Conservation (phyloP, 2,888 invertebrate species). For the Galeruca laticollis region DNA sequence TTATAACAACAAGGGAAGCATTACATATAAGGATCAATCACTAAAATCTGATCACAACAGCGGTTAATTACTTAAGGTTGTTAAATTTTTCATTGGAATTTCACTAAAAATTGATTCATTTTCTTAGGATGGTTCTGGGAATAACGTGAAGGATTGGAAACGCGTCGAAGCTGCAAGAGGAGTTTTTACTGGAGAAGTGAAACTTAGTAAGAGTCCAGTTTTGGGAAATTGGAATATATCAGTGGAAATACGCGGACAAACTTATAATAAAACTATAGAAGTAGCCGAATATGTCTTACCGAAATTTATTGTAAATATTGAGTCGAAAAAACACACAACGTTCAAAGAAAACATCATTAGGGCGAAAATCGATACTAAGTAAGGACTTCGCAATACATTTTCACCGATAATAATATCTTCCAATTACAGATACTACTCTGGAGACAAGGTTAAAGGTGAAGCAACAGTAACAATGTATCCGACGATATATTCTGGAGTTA, state of each 20-base stretch:
- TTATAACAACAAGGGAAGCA: too few relatives aligned
- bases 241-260: slow-evolving; percentile 71
- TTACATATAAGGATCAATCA: too few relatives aligned
- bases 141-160: slow-evolving; percentile 86
- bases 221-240: slow-evolving; percentile 90
- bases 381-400: slow-evolving; percentile 60
- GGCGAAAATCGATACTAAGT: slow-evolving; percentile 87
- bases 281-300: slow-evolving; percentile 94
- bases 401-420: not conserved
- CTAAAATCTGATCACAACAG: too few relatives aligned
- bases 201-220: slow-evolving; percentile 84
- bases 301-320: slow-evolving; percentile 90
- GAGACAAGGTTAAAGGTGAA: slow-evolving; percentile 88
- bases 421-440: slow-evolving; percentile 66
- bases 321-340: slow-evolving; percentile 84
- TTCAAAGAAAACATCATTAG: slow-evolving; percentile 83
- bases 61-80: too few relatives aligned
- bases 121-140: slow-evolving; percentile 79
- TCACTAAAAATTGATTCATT: not conserved
- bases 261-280: slow-evolving; percentile 76
- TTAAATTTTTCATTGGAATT: too few relatives aligned
- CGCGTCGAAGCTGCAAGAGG: slow-evolving; percentile 77
- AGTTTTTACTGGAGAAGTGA: slow-evolving; percentile 81
- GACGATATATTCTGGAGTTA: slow-evolving; percentile 81
- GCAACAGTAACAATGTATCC: slow-evolving; percentile 88